These are phyloP conservation scores for Liodrosophila aerea DNA, from an alignment of 2,888 invertebrate species.

Conservation along the genomic window DNA sequence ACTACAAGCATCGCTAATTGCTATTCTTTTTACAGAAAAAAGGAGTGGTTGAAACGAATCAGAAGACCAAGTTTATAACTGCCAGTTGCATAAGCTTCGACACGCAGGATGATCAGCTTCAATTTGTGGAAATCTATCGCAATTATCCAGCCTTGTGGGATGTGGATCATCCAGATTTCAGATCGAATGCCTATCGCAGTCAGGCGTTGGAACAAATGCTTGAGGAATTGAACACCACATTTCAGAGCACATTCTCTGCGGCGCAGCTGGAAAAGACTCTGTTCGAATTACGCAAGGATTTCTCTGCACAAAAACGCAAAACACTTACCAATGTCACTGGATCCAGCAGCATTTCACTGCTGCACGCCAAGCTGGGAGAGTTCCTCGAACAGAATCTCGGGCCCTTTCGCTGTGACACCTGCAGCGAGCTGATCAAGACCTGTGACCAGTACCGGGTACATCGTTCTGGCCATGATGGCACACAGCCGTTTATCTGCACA, in stretches of 20 bases:
- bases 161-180: slow-evolving; percentile 78
- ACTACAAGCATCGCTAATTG: background rate
- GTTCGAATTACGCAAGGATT: slow-evolving; percentile 68
- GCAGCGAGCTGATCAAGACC: slow-evolving; percentile 69
- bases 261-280: slow-evolving; percentile 76
- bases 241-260: slow-evolving; percentile 35
- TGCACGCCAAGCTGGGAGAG: slow-evolving; percentile 63
- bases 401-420: slow-evolving; percentile 73
- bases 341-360: slow-evolving; percentile 40
- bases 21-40: slow-evolving; percentile 56
- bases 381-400: slow-evolving; percentile 71
- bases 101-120: slow-evolving; percentile 59
- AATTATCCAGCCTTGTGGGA: slow-evolving; percentile 73
- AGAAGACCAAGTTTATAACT: slow-evolving; percentile 67
- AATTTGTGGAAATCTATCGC: slow-evolving; percentile 76
- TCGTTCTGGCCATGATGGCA: slow-evolving; percentile 71
- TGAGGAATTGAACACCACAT: slow-evolving; percentile 62
- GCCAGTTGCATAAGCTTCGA: slow-evolving; percentile 58
- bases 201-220: slow-evolving; percentile 73
- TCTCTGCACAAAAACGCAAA: slow-evolving; percentile 67
- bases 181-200: slow-evolving; percentile 72
- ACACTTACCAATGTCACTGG: slow-evolving; percentile 46
- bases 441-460: slow-evolving; percentile 78
- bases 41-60: slow-evolving; percentile 64
- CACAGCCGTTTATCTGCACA: slow-evolving; percentile 75